These are phyloP conservation scores for Montifringilla adamsi DNA, from an alignment of 2,113 vertebrate genomes.

Conservation along the genomic window DNA sequence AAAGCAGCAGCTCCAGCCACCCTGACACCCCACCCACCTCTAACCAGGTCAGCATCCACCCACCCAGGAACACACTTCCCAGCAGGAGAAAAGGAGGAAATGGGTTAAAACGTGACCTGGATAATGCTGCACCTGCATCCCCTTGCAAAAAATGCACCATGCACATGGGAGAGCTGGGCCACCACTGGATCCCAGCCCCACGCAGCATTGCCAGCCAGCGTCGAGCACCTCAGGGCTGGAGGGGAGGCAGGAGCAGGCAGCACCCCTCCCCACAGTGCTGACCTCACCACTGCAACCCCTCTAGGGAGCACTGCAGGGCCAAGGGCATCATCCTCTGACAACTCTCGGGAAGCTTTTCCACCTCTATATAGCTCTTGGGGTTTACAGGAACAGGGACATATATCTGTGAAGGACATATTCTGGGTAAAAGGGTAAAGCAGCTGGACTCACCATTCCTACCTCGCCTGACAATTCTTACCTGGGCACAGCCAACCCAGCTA, in stretches of 20 bases:
- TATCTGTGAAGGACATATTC: background rate
- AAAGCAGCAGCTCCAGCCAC: background rate
- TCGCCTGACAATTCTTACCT: background rate
- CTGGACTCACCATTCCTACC: background rate
- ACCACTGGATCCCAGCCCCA: background rate
- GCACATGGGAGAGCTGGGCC: background rate
- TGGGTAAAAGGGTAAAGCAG: background rate
- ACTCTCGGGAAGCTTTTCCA: background rate
- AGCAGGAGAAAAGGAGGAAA: rapidly evolving
- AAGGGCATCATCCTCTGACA: background rate
- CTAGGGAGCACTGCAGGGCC: background rate
- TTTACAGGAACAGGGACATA: background rate
- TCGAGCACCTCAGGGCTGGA: background rate
- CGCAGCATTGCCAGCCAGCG: background rate
- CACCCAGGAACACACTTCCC: background rate
- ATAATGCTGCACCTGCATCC: background rate
- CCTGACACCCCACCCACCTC: background rate
- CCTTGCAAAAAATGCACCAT: background rate
- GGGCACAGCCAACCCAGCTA: background rate
- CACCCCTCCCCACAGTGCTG: background rate
- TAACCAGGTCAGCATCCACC: constrained; percentile 17
- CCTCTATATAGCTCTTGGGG: background rate
- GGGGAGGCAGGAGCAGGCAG: background rate
- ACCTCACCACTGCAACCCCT: background rate
- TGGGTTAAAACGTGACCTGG: constrained; percentile 24